Evolutionary conservation across 1,140 invertebrate species (phyloP).

Genomic region (Schlechtendalia chinensis): DNA sequence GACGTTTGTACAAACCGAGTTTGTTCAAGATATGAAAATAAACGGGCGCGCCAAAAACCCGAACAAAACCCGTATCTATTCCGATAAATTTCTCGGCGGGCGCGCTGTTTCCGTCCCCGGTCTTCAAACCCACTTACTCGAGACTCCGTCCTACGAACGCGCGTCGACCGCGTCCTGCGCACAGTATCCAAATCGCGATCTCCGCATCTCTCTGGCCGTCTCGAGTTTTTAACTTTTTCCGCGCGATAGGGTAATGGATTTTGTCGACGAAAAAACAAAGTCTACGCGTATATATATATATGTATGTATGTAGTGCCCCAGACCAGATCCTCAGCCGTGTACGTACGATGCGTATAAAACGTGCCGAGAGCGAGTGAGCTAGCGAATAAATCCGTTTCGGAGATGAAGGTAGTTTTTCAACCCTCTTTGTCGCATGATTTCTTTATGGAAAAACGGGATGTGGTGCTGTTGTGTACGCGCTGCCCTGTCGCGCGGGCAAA

Average conservation of each 20-base stretch:
- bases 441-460: no score
- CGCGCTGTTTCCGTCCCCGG: neutral
- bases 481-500: no score
- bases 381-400: neutral
- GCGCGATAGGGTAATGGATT: neutral
- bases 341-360: neutral
- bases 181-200: neutral
- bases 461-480: no score
- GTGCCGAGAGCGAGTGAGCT: neutral
- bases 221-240: neutral
- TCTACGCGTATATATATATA: neutral
- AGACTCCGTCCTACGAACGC: neutral
- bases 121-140: no score
- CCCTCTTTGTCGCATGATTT: no score
- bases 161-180: neutral
- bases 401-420: neutral
- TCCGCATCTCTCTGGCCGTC: neutral
- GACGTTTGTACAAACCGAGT: neutral
- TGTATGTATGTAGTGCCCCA: no score
- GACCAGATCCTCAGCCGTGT: no score
- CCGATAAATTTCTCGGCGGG: neutral
- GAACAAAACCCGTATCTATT: neutral
- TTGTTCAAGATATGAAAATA: conserved; percentile 14
- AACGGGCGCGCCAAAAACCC: neutral
- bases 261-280: neutral